Conservation (phyloP, 2,113 vertebrate species). For the Dipodomys merriami region DNA sequence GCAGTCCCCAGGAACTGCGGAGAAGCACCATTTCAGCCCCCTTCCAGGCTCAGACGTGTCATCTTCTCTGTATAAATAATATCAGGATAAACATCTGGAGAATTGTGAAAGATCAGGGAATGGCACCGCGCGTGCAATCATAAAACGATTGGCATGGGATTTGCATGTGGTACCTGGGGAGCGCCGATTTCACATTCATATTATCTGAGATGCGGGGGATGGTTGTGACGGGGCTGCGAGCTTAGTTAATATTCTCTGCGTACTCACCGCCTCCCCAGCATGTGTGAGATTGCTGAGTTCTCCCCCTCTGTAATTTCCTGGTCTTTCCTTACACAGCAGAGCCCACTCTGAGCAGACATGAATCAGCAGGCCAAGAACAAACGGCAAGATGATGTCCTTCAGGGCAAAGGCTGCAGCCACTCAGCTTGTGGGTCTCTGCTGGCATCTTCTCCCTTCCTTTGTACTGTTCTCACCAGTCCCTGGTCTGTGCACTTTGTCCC, state of each 20-base stretch:
- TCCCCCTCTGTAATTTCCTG: neutral
- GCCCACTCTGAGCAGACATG: neutral
- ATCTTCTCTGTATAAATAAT: neutral
- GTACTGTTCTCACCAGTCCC: too few relatives aligned
- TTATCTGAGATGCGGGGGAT: neutral
- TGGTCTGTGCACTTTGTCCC: too few relatives aligned
- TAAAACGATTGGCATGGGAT: neutral
- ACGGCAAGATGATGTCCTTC: neutral
- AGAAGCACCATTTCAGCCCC: neutral
- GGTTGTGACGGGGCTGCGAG: too few relatives aligned
- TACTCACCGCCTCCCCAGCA: neutral
- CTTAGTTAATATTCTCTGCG: too few relatives aligned
- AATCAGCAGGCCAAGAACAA: neutral
- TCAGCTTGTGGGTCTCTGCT: too few relatives aligned
- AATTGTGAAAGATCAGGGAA: neutral
- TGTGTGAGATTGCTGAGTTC: neutral
- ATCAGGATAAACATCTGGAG: neutral
- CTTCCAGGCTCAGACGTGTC: fast-evolving
- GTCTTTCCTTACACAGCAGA: neutral
- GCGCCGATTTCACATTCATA: neutral
- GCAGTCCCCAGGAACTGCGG: too few relatives aligned
- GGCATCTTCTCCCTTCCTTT: too few relatives aligned
- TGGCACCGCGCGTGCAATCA: neutral
- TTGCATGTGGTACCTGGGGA: too few relatives aligned
- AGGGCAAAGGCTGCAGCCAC: neutral